phyloP scores from a whole-genome alignment of 2,797 vertebrate species.

The Myripristis jacobus region DNA sequence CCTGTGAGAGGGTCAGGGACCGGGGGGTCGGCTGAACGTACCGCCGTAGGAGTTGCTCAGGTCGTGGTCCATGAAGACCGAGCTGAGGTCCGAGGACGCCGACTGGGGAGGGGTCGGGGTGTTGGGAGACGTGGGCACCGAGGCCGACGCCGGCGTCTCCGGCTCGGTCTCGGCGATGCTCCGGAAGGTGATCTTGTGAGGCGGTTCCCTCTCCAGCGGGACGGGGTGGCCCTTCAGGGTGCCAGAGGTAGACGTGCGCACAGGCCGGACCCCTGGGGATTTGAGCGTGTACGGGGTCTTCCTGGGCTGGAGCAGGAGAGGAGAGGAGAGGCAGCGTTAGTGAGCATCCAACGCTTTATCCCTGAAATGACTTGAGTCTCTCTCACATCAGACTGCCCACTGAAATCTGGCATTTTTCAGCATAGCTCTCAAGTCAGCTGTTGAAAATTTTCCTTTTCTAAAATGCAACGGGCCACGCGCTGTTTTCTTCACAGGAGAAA shows the following conservation, averaged over 20 bases:
- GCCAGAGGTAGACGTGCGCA: conserved; percentile 88
- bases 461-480: too few relatives aligned
- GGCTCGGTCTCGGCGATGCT: conserved; percentile 92
- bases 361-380: neutral
- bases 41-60: conserved; percentile 87
- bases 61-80: conserved; percentile 91
- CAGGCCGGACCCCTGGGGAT: conserved; percentile 94
- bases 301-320: conserved; percentile 85
- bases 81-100: conserved; percentile 91
- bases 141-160: conserved; percentile 81
- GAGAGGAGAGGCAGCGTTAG: too few relatives aligned
- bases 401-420: too few relatives aligned
- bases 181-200: conserved; percentile 96
- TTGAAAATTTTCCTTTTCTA: too few relatives aligned
- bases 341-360: too few relatives aligned
- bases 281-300: conserved; percentile 93
- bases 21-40: conserved; percentile 27
- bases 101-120: conserved; percentile 93
- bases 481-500: too few relatives aligned
- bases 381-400: too few relatives aligned
- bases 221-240: conserved; percentile 91
- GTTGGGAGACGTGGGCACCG: conserved; percentile 93
- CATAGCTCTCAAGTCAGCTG: too few relatives aligned
- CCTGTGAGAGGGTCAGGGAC: neutral
- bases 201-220: conserved; percentile 94